A percentile compares a stretch with the other conserved stretches of the same genome.
Evolutionary conservation across 2,797 vertebrate genomes (phyloP).

Genomic region (Enteromius paludinosus): DNA sequence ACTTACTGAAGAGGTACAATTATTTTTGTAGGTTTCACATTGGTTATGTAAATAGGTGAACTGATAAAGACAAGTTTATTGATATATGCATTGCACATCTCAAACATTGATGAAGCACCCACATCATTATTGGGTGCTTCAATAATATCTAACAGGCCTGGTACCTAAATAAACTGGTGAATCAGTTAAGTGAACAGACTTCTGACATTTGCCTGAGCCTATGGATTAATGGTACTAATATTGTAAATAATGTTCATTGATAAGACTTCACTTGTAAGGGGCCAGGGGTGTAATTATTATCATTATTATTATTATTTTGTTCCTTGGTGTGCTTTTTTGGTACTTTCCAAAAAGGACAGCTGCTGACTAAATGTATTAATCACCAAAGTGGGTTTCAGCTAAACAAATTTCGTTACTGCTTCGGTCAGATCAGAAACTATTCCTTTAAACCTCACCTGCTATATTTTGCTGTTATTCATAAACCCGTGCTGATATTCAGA

Average conservation of each 20-base stretch:
- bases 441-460: neutral
- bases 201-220: neutral
- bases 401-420: neutral
- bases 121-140: neutral
- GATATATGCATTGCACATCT: neutral
- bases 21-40: neutral
- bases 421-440: neutral
- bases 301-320: too few species aligned
- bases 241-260: neutral
- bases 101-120: neutral
- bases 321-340: neutral
- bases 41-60: neutral
- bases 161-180: neutral
- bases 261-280: neutral
- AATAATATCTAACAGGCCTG: neutral
- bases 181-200: neutral
- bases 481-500: neutral
- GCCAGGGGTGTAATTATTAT: neutral
- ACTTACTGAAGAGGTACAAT: neutral
- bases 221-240: neutral
- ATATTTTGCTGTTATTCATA: neutral
- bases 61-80: neutral
- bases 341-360: neutral
- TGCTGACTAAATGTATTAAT: neutral
- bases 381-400: neutral